A percentile compares a stretch with the other conserved stretches of the same genome.
These are phyloP conservation scores for Paragorgia papillata DNA, from an alignment of 92 coral and sea anemone species.

Conservation along the genomic window DNA sequence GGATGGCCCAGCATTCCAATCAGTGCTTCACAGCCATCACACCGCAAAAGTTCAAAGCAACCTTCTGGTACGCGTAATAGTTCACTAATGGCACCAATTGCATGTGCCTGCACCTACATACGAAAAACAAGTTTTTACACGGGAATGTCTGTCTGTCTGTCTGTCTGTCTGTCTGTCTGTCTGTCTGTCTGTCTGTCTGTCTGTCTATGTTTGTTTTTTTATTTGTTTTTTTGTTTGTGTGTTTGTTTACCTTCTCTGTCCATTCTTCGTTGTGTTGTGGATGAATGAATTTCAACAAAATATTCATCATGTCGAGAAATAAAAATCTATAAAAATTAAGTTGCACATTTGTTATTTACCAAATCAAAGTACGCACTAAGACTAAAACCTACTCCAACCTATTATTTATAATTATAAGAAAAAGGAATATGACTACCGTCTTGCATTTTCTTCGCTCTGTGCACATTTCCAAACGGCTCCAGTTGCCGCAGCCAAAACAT, in stretches of 20 bases:
- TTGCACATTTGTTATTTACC: background rate
- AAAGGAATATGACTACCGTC: conserved; percentile 48
- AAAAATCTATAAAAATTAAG: conserved; percentile 55
- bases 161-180: too few species aligned
- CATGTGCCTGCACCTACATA: conserved; percentile 79
- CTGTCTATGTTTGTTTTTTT: too few species aligned
- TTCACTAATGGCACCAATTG: conserved; percentile 85
- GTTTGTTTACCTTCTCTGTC: conserved; percentile 85
- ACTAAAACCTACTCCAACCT: too few species aligned
- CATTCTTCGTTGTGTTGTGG: conserved; percentile 58
- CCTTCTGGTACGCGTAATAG: conserved; percentile 75
- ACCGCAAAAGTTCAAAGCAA: conserved; percentile 62
- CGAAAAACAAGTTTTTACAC: background rate
- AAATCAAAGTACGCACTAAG: too few species aligned
- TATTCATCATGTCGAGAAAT: conserved; percentile 62
- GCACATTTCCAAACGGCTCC: conserved; percentile 99
- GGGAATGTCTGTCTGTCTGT: too few species aligned
- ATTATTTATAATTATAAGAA: too few species aligned
- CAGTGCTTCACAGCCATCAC: conserved; percentile 80
- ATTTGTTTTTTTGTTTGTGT: too few species aligned
- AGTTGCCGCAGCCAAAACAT: conserved; percentile 81
- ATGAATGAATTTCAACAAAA: conserved; percentile 71
- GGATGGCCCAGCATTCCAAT: conserved; percentile 72
- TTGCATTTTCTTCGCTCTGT: conserved; percentile 71
- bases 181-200: too few species aligned